Evolutionary conservation across 1,140 invertebrate species (phyloP).

Genomic region (Trichoplusia ni): DNA sequence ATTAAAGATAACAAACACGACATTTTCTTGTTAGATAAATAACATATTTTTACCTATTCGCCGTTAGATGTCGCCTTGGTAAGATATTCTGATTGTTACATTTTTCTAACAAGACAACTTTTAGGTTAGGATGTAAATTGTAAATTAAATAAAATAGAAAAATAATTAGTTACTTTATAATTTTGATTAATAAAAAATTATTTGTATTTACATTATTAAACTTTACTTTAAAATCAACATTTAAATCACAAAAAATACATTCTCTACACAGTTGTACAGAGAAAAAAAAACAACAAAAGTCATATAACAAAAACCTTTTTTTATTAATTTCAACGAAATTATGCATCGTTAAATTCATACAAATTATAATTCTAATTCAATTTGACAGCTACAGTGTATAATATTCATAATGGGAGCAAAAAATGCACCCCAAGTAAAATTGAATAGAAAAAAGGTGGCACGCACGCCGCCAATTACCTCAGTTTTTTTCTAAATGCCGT

Average conservation of each 20-base stretch:
- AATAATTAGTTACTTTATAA: no score
- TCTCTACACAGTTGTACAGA: not conserved
- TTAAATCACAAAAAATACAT: not conserved
- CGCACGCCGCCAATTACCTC: conserved; percentile 73
- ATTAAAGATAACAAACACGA: no score
- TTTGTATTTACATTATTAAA: no score
- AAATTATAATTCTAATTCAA: conserved; percentile 68
- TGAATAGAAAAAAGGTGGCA: conserved; percentile 67
- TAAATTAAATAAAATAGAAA: no score
- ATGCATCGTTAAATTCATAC: conserved; percentile 53
- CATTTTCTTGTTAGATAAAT: not conserved
- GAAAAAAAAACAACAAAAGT: no score
- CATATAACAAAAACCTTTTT: not conserved
- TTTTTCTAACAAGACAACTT: not conserved
- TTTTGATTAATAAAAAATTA: no score
- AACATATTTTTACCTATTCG: conserved; percentile 8
- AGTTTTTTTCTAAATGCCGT: conserved; percentile 66
- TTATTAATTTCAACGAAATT: conserved; percentile 29
- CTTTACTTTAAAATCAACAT: no score
- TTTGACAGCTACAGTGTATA: conserved; percentile 51
- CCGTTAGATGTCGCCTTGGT: conserved; percentile 25
- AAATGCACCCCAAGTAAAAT: conserved; percentile 66
- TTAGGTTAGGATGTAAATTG: no score
- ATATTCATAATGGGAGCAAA: conserved; percentile 69
- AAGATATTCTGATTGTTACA: not conserved